Percentiles rank a stretch among this genome's conserved stretches.
phyloP scores from a whole-genome alignment of 2,888 invertebrate species.

The Pecten maximus region DNA sequence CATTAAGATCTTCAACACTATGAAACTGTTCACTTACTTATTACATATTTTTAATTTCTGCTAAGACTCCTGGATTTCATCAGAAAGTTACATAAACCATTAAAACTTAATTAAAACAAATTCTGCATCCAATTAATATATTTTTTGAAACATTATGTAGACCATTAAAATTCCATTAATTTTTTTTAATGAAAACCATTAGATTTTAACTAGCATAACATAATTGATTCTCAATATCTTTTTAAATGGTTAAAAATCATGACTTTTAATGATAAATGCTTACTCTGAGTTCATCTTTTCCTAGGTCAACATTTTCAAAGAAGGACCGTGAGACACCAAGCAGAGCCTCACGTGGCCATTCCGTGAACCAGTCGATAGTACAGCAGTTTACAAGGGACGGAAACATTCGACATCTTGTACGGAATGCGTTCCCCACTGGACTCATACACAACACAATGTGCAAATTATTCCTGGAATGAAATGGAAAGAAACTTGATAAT shows the following conservation, averaged over 20 bases:
- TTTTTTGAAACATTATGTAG: too few relatives aligned
- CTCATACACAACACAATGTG: constrained; percentile 95
- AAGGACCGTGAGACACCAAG: constrained; percentile 90
- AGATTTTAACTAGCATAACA: neutral
- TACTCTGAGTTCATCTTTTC: constrained; percentile 84
- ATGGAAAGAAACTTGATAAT: neutral
- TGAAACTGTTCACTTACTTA: too few relatives aligned
- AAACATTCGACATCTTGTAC: constrained; percentile 85
- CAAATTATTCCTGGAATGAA: constrained; percentile 87
- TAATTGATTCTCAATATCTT: too few relatives aligned
- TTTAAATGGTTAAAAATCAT: too few relatives aligned
- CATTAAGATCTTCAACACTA: too few relatives aligned
- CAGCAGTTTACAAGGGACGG: constrained; percentile 83
- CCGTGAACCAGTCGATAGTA: constrained; percentile 85
- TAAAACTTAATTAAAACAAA: too few relatives aligned
- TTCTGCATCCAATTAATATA: too few relatives aligned
- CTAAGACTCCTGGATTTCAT: too few relatives aligned
- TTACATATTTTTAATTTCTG: too few relatives aligned
- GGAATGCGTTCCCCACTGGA: constrained; percentile 93
- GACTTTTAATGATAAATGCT: constrained; percentile 4
- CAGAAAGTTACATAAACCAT: too few relatives aligned
- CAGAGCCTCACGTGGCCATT: constrained; percentile 94
- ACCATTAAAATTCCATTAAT: too few relatives aligned
- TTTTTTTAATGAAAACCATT: too few relatives aligned
- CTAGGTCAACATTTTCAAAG: constrained; percentile 86